These are phyloP conservation scores for Alexandromys fortis DNA, from an alignment of 2,113 vertebrate genomes.

Conservation along the genomic window DNA sequence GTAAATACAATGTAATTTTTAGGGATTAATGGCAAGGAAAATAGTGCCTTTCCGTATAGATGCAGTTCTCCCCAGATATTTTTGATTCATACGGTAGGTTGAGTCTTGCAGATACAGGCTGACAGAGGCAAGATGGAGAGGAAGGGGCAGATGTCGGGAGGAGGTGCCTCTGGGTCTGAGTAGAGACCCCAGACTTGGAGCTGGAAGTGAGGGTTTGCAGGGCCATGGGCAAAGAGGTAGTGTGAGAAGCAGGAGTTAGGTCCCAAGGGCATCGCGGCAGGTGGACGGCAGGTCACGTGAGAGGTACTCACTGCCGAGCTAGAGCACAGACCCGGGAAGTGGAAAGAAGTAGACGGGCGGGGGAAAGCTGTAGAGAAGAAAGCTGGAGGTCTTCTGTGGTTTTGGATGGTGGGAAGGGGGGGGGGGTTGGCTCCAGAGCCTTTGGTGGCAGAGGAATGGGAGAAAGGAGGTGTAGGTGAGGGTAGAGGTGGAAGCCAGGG, in stretches of 20 bases:
- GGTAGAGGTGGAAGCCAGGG: background rate
- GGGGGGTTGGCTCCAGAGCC: background rate
- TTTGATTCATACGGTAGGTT: background rate
- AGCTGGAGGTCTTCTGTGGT: no score
- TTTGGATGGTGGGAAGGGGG: background rate
- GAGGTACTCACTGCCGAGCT: background rate
- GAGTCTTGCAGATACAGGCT: background rate
- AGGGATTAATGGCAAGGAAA: background rate
- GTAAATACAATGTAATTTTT: background rate
- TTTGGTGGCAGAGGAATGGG: background rate
- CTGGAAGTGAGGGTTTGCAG: background rate
- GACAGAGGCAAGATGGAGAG: background rate
- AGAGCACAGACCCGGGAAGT: background rate
- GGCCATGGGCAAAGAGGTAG: background rate
- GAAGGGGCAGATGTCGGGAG: background rate
- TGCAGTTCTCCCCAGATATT: background rate
- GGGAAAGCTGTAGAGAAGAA: background rate
- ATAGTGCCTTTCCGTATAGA: background rate
- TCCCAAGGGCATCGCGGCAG: fast-evolving
- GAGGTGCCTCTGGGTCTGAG: background rate
- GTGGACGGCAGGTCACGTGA: no score
- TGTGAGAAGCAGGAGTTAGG: background rate
- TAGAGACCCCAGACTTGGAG: background rate
- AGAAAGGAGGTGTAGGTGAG: background rate
- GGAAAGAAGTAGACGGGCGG: no score